These are phyloP conservation scores for Bufo gargarizans DNA, from an alignment of 2,113 vertebrate genomes.

Conservation along the genomic window DNA sequence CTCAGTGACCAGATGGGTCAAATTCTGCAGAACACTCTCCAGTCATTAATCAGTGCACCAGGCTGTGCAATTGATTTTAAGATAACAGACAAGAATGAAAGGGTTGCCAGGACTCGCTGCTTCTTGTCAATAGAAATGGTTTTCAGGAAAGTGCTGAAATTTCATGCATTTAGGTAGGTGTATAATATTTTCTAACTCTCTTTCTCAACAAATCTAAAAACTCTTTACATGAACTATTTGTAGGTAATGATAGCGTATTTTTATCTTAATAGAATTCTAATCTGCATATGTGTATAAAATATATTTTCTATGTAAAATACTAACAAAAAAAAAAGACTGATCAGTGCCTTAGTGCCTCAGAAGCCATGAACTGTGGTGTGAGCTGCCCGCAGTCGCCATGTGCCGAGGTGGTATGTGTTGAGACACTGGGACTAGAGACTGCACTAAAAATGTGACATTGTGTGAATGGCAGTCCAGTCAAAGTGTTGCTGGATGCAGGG, in stretches of 20 bases:
- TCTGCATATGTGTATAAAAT: too few relatives aligned
- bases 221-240: background rate
- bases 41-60: conserved; percentile 62
- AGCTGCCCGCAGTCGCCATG: too few relatives aligned
- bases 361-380: too few relatives aligned
- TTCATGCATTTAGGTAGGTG: conserved; percentile 47
- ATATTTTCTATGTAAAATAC: too few relatives aligned
- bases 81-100: conserved; percentile 65
- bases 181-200: conserved; percentile 45
- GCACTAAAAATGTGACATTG: too few relatives aligned
- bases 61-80: conserved; percentile 65
- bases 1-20: conserved; percentile 64
- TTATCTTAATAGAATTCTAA: too few relatives aligned
- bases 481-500: too few relatives aligned
- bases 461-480: too few relatives aligned
- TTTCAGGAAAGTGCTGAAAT: conserved; percentile 61
- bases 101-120: conserved; percentile 64
- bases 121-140: conserved; percentile 61
- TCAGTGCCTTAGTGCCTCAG: too few relatives aligned
- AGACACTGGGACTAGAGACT: too few relatives aligned
- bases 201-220: background rate
- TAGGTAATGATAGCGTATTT: background rate
- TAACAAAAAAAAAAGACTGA: too few relatives aligned
- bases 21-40: conserved; percentile 62
- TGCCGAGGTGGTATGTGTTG: too few relatives aligned